phyloP scores from a whole-genome alignment of 1,140 invertebrate genomes.

The Pachypeltis micranthus region DNA sequence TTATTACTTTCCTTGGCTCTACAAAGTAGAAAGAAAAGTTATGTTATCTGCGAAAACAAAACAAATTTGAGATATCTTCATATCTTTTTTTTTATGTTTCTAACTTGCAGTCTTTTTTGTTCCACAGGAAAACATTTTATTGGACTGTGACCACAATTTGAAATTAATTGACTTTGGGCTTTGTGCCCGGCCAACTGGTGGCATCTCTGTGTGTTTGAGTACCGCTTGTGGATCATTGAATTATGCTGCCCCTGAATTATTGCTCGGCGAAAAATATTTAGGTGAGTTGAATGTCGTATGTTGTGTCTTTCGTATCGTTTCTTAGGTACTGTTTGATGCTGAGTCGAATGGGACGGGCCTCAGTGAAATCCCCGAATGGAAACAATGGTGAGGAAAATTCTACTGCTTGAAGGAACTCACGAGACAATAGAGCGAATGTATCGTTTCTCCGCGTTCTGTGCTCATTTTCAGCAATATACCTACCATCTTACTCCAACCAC shows the following conservation, averaged over 20 bases:
- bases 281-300: constrained; percentile 33
- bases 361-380: no score
- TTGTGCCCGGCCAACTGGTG: constrained; percentile 65
- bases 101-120: constrained; percentile 18
- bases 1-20: no score
- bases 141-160: constrained; percentile 65
- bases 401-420: no score
- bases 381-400: no score
- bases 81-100: no score
- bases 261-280: constrained; percentile 41
- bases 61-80: constrained; percentile 5
- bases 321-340: no score
- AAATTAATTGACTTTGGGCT: constrained; percentile 86
- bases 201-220: constrained; percentile 49
- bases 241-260: constrained; percentile 56
- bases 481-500: no score
- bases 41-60: no score
- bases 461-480: not conserved
- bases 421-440: no score
- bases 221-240: constrained; percentile 74
- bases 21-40: no score
- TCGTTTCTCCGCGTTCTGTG: no score
- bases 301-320: not conserved
- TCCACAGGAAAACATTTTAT: constrained; percentile 64
- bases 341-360: no score